A percentile compares a stretch with the other conserved stretches of the same genome.
Evolutionary conservation across 2,888 invertebrate genomes (phyloP).

Genomic region (Bhutanitis thaidina): DNA sequence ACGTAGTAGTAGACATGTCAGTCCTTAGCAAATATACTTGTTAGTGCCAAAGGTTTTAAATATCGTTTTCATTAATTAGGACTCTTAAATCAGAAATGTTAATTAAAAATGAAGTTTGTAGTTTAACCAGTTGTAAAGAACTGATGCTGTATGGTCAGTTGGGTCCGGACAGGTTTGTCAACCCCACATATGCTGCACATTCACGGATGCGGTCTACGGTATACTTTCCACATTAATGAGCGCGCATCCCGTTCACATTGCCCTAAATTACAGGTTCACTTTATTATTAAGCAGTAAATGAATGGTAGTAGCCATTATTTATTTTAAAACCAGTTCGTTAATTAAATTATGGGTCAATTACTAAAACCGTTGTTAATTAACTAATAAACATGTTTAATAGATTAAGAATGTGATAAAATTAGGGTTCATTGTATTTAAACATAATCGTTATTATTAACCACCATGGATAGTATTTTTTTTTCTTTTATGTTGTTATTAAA

Average conservation of each 20-base stretch:
- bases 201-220: slow-evolving; percentile 76
- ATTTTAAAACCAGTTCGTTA: slow-evolving; percentile 3
- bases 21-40: too few species aligned
- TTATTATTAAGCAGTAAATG: slow-evolving; percentile 28
- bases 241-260: slow-evolving; percentile 52
- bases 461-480: too few species aligned
- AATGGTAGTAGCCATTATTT: slow-evolving; percentile 21
- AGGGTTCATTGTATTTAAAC: too few species aligned
- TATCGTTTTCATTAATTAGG: too few species aligned
- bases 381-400: slow-evolving; percentile 16
- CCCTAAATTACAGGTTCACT: slow-evolving; percentile 28
- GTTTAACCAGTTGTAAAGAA: slow-evolving; percentile 61
- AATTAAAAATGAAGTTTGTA: slow-evolving; percentile 58
- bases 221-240: slow-evolving; percentile 54
- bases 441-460: too few species aligned
- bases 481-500: too few species aligned
- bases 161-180: slow-evolving; percentile 60
- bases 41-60: too few species aligned
- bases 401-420: too few species aligned
- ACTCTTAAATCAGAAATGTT: slow-evolving; percentile 50
- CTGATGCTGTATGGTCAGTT: slow-evolving; percentile 46
- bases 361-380: slow-evolving; percentile 25
- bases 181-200: slow-evolving; percentile 60
- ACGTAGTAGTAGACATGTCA: too few species aligned
- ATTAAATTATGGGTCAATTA: not conserved